phyloP scores from a whole-genome alignment of 2,797 vertebrate species.

The Neomorphus geoffroyi region DNA sequence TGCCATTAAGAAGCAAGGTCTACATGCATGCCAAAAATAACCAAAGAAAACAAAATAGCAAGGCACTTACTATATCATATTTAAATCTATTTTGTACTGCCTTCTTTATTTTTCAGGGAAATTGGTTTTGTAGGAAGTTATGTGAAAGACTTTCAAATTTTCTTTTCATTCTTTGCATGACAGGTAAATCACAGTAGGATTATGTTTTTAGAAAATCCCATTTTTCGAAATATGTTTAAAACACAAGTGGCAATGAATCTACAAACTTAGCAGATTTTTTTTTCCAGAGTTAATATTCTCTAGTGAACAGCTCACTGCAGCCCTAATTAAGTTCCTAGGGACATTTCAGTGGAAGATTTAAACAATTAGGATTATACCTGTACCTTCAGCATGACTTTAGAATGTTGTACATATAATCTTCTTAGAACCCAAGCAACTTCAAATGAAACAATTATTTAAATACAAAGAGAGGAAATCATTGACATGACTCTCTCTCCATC shows the following conservation, averaged over 20 bases:
- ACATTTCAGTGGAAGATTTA: constrained; percentile 6
- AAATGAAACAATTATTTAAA: constrained; percentile 16
- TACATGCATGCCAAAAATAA: not conserved
- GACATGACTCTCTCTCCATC: not conserved
- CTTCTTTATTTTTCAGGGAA: not conserved
- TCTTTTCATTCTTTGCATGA: constrained; percentile 17
- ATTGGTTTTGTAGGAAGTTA: not conserved
- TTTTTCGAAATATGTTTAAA: constrained; percentile 2
- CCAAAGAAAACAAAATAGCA: not conserved
- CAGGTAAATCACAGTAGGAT: constrained; percentile 5
- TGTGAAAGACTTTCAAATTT: not conserved
- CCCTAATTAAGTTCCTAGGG: constrained; percentile 13
- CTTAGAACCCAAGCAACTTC: constrained; percentile 17
- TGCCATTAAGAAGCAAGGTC: not conserved
- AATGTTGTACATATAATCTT: not conserved
- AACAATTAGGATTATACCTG: not conserved
- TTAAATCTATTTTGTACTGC: not conserved
- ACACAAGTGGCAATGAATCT: not conserved
- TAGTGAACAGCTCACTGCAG: not conserved
- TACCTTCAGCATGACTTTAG: constrained; percentile 3
- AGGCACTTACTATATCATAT: not conserved
- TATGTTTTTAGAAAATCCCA: not conserved
- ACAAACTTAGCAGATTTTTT: not conserved
- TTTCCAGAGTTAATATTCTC: constrained; percentile 28
- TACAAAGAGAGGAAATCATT: not conserved